These are phyloP conservation scores for Hofmannophila pseudospretella DNA, from an alignment of 2,888 invertebrate species.

Conservation along the genomic window DNA sequence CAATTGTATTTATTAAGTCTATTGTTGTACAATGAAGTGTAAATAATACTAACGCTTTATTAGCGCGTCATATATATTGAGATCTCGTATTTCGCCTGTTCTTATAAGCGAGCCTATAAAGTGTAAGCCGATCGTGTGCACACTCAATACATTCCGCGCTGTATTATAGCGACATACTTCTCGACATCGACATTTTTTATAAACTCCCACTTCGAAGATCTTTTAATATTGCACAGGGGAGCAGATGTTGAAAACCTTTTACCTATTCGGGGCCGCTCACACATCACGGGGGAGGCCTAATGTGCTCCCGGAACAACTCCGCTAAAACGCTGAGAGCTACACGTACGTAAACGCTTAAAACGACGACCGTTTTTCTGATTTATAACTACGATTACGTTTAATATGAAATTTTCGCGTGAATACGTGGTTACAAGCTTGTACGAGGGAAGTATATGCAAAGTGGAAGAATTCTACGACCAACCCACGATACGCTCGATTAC, in stretches of 20 bases:
- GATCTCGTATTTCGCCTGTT: background rate
- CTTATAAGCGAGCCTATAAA: constrained; percentile 1
- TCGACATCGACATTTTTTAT: constrained; percentile 37
- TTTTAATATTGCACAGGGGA: constrained; percentile 64
- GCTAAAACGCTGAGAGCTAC: constrained; percentile 37
- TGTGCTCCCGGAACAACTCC: constrained; percentile 31
- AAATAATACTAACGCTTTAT: too few species aligned
- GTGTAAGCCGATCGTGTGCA: constrained; percentile 12
- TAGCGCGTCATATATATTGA: too few species aligned
- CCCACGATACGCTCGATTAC: background rate
- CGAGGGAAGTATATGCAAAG: constrained; percentile 3
- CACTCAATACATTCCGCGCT: constrained; percentile 12
- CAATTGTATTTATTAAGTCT: too few species aligned
- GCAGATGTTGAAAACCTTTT: constrained; percentile 66
- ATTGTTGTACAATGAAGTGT: too few species aligned
- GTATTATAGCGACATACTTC: constrained; percentile 12
- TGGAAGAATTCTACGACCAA: background rate
- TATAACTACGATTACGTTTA: constrained; percentile 11
- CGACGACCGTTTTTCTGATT: constrained; percentile 38
- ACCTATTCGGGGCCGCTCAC: constrained; percentile 38
- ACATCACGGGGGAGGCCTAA: constrained; percentile 43
- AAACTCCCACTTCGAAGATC: constrained; percentile 50
- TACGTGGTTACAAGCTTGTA: constrained; percentile 1
- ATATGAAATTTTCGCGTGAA: constrained; percentile 3
- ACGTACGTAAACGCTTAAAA: constrained; percentile 39